Conservation (phyloP, 2,113 vertebrate genomes). For the Cyrtonyx montezumae region DNA sequence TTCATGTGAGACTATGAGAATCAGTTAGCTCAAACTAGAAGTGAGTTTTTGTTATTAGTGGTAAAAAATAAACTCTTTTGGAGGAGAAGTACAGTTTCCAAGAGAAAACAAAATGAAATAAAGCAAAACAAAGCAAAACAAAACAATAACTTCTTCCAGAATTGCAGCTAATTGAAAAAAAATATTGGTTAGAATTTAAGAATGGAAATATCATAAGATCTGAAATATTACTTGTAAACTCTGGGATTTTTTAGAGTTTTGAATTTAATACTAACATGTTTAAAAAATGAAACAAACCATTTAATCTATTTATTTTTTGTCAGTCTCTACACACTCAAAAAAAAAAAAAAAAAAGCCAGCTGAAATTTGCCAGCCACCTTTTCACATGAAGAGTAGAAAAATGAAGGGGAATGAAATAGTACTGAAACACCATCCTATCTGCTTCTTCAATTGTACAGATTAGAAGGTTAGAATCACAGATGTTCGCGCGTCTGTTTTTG, state of each 20-base stretch:
- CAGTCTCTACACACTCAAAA: neutral
- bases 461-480: neutral
- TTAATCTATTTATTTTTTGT: neutral
- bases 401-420: neutral
- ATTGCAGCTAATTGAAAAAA: neutral
- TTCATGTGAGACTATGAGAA: neutral
- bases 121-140: neutral
- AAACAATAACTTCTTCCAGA: neutral
- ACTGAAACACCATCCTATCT: neutral
- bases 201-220: neutral
- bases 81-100: neutral
- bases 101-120: neutral
- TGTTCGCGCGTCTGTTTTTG: neutral
- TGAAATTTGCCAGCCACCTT: neutral
- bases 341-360: neutral
- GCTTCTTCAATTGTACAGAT: neutral
- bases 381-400: neutral
- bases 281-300: neutral
- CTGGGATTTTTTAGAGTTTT: neutral
- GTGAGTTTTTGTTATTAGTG: neutral
- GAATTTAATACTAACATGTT: neutral
- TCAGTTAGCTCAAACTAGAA: neutral
- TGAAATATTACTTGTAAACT: neutral
- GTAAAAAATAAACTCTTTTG: neutral
- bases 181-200: neutral